phyloP scores from a whole-genome alignment of 2,888 invertebrate species.

The Biston stratarius region DNA sequence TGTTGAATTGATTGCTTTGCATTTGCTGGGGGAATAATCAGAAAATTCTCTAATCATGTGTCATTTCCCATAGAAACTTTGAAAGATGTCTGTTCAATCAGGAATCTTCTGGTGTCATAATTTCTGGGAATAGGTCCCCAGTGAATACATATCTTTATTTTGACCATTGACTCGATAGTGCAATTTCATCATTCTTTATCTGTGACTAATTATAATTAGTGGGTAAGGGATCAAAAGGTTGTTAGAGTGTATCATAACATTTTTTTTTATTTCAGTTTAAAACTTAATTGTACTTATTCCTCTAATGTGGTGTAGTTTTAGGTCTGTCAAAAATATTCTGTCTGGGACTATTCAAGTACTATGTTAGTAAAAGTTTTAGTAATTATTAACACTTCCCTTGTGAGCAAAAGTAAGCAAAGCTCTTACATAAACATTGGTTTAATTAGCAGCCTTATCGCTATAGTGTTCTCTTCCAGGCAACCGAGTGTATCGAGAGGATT shows the following conservation, averaged over 20 bases:
- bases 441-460: too few relatives aligned
- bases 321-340: not conserved
- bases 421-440: too few relatives aligned
- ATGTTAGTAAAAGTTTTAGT: too few relatives aligned
- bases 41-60: not conserved
- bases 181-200: conserved; percentile 13
- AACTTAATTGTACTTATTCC: not conserved
- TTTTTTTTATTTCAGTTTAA: not conserved
- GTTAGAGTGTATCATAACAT: conserved; percentile 3
- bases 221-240: conserved; percentile 13
- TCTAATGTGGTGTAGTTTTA: not conserved
- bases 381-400: too few relatives aligned
- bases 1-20: not conserved
- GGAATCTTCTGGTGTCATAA: not conserved
- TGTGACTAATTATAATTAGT: conserved; percentile 3
- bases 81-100: not conserved
- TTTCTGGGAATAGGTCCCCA: not conserved
- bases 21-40: not conserved
- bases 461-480: too few relatives aligned
- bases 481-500: too few relatives aligned
- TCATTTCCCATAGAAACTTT: not conserved
- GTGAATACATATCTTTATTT: not conserved
- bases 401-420: too few relatives aligned
- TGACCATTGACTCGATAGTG: conserved; percentile 12
- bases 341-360: too few relatives aligned